These are phyloP conservation scores for Cladopsammia gracilis DNA, from an alignment of 64 coral and sea anemone species.

Conservation along the genomic window DNA sequence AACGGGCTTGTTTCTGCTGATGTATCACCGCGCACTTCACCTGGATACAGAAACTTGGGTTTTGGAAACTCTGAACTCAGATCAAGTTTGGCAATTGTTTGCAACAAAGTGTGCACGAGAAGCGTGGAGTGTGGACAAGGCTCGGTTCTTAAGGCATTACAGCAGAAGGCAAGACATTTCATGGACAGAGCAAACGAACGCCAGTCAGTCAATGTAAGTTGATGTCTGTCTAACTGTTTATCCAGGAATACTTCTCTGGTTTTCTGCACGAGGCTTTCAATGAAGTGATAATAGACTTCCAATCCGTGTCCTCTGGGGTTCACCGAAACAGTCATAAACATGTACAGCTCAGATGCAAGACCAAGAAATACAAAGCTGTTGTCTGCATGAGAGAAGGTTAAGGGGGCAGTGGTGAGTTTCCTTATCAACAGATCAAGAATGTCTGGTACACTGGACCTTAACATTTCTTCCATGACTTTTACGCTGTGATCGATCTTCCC, in stretches of 20 bases:
- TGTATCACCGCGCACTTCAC: neutral
- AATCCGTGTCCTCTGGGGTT: neutral
- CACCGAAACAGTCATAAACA: neutral
- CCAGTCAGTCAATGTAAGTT: conserved; percentile 17
- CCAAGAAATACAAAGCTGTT: conserved; percentile 18
- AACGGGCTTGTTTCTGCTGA: neutral
- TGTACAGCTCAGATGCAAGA: neutral
- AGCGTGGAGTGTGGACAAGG: neutral
- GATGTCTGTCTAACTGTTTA: conserved; percentile 25
- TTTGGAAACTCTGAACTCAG: conserved; percentile 40
- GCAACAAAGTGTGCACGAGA: neutral
- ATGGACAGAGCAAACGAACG: conserved; percentile 19
- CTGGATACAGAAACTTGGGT: neutral
- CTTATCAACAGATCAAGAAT: conserved; percentile 44
- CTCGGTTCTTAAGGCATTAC: neutral
- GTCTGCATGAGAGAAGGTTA: neutral
- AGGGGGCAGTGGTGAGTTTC: conserved; percentile 21
- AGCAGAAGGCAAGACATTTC: conserved; percentile 15
- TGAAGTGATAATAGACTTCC: conserved; percentile 14
- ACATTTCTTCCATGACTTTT: neutral
- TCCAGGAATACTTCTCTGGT: neutral
- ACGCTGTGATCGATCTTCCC: neutral
- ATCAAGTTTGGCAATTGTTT: conserved; percentile 4
- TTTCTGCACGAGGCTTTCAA: neutral
- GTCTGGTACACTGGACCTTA: neutral